Evolutionary conservation across 2,113 vertebrate genomes (phyloP).

Genomic region (Apteryx mantelli): DNA sequence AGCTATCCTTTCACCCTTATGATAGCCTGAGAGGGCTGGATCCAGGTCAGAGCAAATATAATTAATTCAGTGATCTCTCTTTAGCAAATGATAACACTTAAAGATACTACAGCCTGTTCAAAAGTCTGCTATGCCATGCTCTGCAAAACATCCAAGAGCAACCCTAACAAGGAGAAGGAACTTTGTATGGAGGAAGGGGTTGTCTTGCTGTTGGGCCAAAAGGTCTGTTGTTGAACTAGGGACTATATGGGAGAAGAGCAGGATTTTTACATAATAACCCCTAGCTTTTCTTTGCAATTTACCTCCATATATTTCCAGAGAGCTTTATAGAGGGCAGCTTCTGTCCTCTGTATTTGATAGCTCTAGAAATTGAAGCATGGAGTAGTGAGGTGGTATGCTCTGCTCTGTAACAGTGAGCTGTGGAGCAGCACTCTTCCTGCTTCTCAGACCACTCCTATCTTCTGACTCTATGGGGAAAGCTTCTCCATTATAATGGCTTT

Average conservation of each 20-base stretch:
- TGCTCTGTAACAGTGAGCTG: not conserved
- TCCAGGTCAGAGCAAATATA: not conserved
- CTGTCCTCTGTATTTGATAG: not conserved
- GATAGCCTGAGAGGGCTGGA: not conserved
- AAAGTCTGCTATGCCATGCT: not conserved
- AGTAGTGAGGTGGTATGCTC: not conserved
- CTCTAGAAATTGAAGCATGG: not conserved
- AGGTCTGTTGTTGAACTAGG: not conserved
- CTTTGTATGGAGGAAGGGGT: not conserved
- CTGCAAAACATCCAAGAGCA: not conserved
- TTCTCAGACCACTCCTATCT: not conserved
- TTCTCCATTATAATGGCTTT: not conserved
- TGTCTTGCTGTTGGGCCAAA: not conserved
- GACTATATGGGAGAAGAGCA: not conserved
- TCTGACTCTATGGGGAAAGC: not conserved
- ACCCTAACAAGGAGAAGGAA: not conserved
- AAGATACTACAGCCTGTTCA: not conserved
- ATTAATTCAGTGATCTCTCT: not conserved
- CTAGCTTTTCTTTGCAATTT: not conserved
- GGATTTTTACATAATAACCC: not conserved
- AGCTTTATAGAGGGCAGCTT: not conserved
- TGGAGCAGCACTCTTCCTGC: not conserved
- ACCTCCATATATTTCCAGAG: not conserved
- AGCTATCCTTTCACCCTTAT: not conserved
- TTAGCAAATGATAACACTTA: not conserved